phyloP scores from a whole-genome alignment of 2,797 vertebrate genomes.

The Vespertilio murinus region DNA sequence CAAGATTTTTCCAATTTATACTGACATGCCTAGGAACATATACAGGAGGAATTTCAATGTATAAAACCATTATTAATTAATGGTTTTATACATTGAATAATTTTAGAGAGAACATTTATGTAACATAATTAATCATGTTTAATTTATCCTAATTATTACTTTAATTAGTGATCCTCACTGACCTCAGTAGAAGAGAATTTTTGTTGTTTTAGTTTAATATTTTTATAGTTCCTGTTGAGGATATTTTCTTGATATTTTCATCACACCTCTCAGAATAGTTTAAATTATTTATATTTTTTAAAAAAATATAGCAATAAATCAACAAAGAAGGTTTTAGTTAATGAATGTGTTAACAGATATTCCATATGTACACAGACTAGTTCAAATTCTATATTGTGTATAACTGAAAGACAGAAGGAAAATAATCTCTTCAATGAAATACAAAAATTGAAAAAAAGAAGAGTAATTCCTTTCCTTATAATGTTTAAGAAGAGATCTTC shows the following conservation, averaged over 20 bases:
- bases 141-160: not conserved
- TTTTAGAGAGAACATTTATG: too few species aligned
- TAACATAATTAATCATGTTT: not conserved
- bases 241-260: not conserved
- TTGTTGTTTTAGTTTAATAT: not conserved
- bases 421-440: not conserved
- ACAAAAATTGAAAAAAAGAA: not conserved
- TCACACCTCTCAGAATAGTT: not conserved
- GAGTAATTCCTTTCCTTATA: not conserved
- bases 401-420: not conserved
- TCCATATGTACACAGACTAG: not conserved
- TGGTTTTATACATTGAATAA: too few species aligned
- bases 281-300: slow-evolving; percentile 28
- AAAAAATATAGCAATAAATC: not conserved
- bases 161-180: not conserved
- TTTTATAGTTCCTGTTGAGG: not conserved
- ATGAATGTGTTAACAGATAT: not conserved
- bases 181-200: not conserved
- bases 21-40: not conserved
- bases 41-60: not conserved
- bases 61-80: not conserved
- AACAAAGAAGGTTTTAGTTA: slow-evolving; percentile 3
- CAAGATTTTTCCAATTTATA: not conserved
- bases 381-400: not conserved
- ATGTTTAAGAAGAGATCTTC: not conserved